Conservation (phyloP, 2,113 vertebrate species). For the Myiagra hebetior region DNA sequence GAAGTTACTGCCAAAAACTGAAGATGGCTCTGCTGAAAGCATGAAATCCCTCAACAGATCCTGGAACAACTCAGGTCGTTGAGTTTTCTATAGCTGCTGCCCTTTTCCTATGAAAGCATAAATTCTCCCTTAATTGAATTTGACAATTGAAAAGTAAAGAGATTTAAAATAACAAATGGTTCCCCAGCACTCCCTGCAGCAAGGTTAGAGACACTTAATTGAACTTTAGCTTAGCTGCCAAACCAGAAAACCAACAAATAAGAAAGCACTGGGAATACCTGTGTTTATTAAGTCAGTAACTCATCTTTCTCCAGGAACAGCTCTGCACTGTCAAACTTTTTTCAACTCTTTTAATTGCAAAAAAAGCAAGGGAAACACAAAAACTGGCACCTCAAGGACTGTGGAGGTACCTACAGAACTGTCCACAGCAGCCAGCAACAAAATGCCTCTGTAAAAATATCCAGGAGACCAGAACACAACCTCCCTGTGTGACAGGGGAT, state of each 20-base stretch:
- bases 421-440: background rate
- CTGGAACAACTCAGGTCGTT: background rate
- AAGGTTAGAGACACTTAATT: slow-evolving; percentile 37
- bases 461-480: background rate
- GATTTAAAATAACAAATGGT: slow-evolving; percentile 64
- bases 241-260: slow-evolving; percentile 7
- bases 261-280: background rate
- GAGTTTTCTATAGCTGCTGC: background rate
- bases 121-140: slow-evolving; percentile 53
- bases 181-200: slow-evolving; percentile 50
- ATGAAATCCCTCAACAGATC: slow-evolving; percentile 22
- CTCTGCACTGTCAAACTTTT: background rate
- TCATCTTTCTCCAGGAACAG: background rate
- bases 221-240: slow-evolving; percentile 39
- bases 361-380: background rate
- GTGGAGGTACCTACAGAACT: background rate
- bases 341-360: background rate
- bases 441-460: background rate
- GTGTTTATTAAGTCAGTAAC: background rate
- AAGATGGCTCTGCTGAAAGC: slow-evolving; percentile 10
- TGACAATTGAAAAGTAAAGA: slow-evolving; percentile 64
- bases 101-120: slow-evolving; percentile 8
- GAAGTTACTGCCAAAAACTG: slow-evolving; percentile 26
- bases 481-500: background rate
- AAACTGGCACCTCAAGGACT: background rate